phyloP scores from a whole-genome alignment of 2,113 vertebrate genomes.

The Glaucidium brasilianum region DNA sequence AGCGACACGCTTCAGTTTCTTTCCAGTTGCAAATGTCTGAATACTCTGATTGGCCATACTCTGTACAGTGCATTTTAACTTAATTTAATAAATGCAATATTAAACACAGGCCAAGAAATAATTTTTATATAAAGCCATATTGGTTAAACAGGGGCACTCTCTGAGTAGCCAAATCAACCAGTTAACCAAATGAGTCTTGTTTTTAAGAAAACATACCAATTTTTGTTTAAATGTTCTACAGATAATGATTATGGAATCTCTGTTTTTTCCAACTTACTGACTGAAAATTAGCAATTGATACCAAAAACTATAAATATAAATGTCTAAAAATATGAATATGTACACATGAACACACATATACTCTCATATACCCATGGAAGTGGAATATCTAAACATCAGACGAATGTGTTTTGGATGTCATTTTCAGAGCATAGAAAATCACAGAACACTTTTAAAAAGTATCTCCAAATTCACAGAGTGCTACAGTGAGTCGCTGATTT shows the following conservation, averaged over 20 bases:
- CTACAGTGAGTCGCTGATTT: not conserved
- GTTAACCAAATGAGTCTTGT: not conserved
- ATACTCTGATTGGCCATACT: not conserved
- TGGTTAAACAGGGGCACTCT: not conserved
- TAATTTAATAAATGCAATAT: not conserved
- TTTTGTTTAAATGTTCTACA: not conserved
- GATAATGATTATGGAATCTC: not conserved
- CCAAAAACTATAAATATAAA: not conserved
- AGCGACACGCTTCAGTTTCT: not conserved
- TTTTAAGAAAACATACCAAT: not conserved
- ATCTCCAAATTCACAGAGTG: not conserved
- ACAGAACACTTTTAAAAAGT: not conserved
- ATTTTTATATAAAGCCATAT: not conserved
- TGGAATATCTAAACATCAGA: not conserved
- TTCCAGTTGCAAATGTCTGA: not conserved
- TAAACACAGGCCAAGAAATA: not conserved
- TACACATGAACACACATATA: accelerated
- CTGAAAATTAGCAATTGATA: not conserved
- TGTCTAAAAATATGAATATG: not conserved
- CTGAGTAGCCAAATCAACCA: not conserved
- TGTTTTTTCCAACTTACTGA: not conserved
- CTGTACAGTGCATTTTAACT: no score
- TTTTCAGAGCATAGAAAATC: not conserved
- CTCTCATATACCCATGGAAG: not conserved
- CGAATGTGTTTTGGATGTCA: not conserved